Evolutionary conservation across 2,888 invertebrate genomes (phyloP).

Genomic region (Brachylomia viminalis): DNA sequence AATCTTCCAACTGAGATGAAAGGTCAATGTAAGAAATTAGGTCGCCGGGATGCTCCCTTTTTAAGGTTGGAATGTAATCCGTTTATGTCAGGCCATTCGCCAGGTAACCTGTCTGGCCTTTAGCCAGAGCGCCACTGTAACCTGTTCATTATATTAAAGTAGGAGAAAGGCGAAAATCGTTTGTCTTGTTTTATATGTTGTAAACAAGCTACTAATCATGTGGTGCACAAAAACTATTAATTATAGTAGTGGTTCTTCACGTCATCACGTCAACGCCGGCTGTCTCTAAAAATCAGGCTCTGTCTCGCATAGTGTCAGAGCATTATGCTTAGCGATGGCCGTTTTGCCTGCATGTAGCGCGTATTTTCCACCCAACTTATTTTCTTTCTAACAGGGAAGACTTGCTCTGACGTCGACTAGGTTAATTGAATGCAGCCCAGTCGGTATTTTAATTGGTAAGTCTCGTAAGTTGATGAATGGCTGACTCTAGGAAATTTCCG

Average conservation of each 20-base stretch:
- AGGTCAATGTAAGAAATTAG: conserved; percentile 22
- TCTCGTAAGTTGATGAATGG: background rate
- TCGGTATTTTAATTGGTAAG: too few species aligned
- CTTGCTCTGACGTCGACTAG: background rate
- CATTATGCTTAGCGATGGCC: background rate
- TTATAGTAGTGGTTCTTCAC: background rate
- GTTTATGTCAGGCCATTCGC: conserved; percentile 24
- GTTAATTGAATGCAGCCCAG: background rate
- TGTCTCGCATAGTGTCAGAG: background rate
- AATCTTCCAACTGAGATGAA: conserved; percentile 16
- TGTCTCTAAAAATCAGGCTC: background rate
- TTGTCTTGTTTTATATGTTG: background rate
- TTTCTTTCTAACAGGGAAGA: background rate
- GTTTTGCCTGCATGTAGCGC: background rate
- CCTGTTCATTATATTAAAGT: background rate
- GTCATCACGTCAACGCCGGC: background rate
- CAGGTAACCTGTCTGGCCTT: background rate
- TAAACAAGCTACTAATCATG: too few species aligned
- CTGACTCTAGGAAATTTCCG: background rate
- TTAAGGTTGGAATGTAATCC: conserved; percentile 28
- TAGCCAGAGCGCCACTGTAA: background rate
- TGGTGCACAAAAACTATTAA: background rate
- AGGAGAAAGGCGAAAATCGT: background rate
- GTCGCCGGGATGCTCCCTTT: background rate
- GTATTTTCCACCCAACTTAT: background rate